These are phyloP conservation scores for Lepidocyrtinus sp. DNA, from an alignment of 2,888 invertebrate genomes.

Conservation along the genomic window DNA sequence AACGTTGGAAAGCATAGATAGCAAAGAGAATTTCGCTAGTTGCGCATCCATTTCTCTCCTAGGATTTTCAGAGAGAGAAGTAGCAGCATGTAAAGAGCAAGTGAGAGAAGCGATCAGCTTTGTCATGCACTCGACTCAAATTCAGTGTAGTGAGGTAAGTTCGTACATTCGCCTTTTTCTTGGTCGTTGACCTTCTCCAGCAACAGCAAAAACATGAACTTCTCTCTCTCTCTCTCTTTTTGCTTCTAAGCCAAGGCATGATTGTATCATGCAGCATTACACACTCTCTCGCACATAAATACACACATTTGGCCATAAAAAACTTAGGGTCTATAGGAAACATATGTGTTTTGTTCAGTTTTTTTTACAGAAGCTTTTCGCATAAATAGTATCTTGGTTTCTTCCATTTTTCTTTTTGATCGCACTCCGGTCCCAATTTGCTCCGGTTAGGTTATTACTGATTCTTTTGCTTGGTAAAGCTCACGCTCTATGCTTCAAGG, in stretches of 20 bases:
- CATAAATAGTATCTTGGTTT: neutral
- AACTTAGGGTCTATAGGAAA: neutral
- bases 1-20: no score
- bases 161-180: slow-evolving; percentile 69
- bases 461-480: no score
- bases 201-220: slow-evolving; percentile 59
- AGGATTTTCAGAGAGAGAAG: neutral
- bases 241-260: neutral
- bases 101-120: no score
- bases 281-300: slow-evolving; percentile 3
- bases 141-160: slow-evolving; percentile 57
- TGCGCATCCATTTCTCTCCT: neutral
- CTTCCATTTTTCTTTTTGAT: neutral
- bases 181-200: slow-evolving; percentile 70
- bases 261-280: neutral
- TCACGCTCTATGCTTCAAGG: no score
- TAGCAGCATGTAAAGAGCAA: no score
- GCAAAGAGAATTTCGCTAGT: neutral
- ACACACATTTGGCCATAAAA: neutral
- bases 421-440: neutral
- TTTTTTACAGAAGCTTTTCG: neutral
- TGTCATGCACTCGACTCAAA: slow-evolving; percentile 3
- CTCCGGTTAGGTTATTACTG: neutral
- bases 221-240: slow-evolving; percentile 41
- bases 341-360: neutral